These are phyloP conservation scores for Steinernema khuongi DNA, from an alignment of 1,140 invertebrate genomes.

Conservation along the genomic window DNA sequence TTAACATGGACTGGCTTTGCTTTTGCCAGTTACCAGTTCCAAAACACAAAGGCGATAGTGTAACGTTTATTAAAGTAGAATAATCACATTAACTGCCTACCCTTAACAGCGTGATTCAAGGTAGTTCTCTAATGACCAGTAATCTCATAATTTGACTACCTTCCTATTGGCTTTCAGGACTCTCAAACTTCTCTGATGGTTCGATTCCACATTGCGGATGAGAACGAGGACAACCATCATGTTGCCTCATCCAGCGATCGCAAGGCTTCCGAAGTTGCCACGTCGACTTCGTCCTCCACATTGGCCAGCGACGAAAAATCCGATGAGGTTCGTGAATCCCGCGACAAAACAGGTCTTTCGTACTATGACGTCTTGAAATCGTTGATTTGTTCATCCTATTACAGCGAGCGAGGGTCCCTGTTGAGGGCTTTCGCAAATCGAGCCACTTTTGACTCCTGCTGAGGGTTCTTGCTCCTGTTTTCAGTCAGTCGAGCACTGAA, in stretches of 20 bases:
- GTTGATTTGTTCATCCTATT: not conserved
- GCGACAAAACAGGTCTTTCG: not conserved
- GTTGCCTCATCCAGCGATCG: not conserved
- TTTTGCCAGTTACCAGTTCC: no score
- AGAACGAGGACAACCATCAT: not conserved
- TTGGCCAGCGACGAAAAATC: not conserved
- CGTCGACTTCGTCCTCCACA: not conserved
- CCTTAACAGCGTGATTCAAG: no score
- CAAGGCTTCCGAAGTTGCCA: not conserved
- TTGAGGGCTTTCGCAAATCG: no score
- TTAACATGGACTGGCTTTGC: no score
- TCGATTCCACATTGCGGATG: slow-evolving; percentile 12
- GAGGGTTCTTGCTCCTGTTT: not conserved
- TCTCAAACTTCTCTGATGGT: not conserved
- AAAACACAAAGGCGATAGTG: no score
- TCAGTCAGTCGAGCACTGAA: no score
- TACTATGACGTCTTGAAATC: not conserved
- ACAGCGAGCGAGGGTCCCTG: not conserved
- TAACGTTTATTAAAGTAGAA: no score
- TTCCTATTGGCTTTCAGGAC: not conserved
- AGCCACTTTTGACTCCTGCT: not conserved
- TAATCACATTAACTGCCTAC: no score
- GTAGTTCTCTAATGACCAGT: no score
- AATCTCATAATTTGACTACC: no score
- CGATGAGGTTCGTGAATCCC: not conserved